These are phyloP conservation scores for Melanotaenia pygmaea DNA, from an alignment of 2,797 vertebrate genomes.

Conservation along the genomic window DNA sequence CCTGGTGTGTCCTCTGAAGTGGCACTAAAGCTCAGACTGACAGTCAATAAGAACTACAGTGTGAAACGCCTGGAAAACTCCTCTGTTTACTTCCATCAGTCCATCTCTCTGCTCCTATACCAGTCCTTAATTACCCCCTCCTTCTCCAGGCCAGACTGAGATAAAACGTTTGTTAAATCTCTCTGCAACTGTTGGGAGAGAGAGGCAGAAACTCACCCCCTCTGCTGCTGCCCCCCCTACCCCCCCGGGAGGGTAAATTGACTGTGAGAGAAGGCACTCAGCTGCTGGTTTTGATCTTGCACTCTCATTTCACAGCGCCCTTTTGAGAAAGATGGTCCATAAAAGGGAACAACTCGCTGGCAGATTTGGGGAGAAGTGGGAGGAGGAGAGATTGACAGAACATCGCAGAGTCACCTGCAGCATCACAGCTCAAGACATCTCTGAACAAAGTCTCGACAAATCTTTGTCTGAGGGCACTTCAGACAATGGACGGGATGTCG, in stretches of 20 bases:
- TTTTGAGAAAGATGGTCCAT: conserved; percentile 51
- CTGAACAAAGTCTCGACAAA: conserved; percentile 24
- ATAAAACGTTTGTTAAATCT: conserved; percentile 55
- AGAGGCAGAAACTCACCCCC: not conserved
- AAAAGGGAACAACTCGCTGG: conserved; percentile 61
- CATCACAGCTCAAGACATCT: conserved; percentile 33
- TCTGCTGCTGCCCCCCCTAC: conserved; percentile 3
- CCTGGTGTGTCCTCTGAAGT: conserved; percentile 1
- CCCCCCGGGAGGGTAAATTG: conserved; percentile 62
- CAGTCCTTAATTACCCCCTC: conserved; percentile 66
- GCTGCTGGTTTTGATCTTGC: conserved; percentile 63
- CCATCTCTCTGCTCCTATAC: conserved; percentile 40
- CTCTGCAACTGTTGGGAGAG: conserved; percentile 43
- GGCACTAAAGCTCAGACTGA: not conserved
- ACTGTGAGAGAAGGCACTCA: conserved; percentile 67
- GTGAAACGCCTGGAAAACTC: not conserved
- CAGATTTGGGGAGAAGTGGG: conserved; percentile 24
- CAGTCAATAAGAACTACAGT: not conserved
- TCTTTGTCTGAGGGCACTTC: conserved; percentile 34
- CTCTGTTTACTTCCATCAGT: conserved; percentile 37
- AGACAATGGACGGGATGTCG: not conserved
- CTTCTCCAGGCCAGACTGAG: conserved; percentile 43
- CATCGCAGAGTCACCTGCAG: conserved; percentile 38
- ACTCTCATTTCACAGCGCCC: conserved; percentile 54
- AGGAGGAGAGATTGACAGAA: conserved; percentile 24